These are phyloP conservation scores for Trissolcus basalis DNA, from an alignment of 1,140 invertebrate genomes.

Conservation along the genomic window DNA sequence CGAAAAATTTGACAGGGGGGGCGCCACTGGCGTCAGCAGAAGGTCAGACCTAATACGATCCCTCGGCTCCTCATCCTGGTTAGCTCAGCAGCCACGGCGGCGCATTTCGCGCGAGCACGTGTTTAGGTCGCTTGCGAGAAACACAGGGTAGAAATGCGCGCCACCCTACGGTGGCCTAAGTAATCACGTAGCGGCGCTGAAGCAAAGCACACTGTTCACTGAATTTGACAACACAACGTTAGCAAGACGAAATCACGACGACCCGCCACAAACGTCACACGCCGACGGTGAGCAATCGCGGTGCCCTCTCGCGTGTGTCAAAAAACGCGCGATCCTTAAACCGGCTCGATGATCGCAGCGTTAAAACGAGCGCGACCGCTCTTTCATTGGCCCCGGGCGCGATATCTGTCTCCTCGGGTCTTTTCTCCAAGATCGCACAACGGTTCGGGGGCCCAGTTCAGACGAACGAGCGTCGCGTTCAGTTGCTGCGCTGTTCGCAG, in stretches of 20 bases:
- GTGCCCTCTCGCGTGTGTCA: constrained; percentile 18
- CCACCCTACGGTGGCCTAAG: constrained; percentile 27
- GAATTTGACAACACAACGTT: constrained; percentile 43
- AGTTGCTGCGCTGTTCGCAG: constrained; percentile 80
- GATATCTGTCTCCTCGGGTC: constrained; percentile 8
- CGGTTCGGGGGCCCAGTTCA: constrained; percentile 32
- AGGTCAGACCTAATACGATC: constrained; percentile 19
- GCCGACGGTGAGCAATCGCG: constrained; percentile 16
- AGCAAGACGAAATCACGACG: constrained; percentile 25
- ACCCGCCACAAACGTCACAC: constrained; percentile 24
- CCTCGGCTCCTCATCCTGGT: constrained; percentile 54
- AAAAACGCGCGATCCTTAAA: constrained; percentile 15
- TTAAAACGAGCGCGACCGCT: constrained; percentile 7
- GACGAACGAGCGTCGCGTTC: constrained; percentile 69
- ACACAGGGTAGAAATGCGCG: constrained; percentile 21
- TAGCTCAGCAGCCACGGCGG: constrained; percentile 36
- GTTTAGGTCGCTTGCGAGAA: constrained; percentile 31
- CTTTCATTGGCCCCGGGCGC: constrained; percentile 4
- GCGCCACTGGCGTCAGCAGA: constrained; percentile 55
- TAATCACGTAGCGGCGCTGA: constrained; percentile 4
- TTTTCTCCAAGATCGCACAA: constrained; percentile 28
- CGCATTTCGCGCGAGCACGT: constrained; percentile 49
- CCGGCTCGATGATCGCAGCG: constrained; percentile 18
- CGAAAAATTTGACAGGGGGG: constrained; percentile 40
- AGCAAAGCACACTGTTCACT: constrained; percentile 46